phyloP scores from a whole-genome alignment of 2,888 invertebrate genomes.

The Pterobdella sp. region DNA sequence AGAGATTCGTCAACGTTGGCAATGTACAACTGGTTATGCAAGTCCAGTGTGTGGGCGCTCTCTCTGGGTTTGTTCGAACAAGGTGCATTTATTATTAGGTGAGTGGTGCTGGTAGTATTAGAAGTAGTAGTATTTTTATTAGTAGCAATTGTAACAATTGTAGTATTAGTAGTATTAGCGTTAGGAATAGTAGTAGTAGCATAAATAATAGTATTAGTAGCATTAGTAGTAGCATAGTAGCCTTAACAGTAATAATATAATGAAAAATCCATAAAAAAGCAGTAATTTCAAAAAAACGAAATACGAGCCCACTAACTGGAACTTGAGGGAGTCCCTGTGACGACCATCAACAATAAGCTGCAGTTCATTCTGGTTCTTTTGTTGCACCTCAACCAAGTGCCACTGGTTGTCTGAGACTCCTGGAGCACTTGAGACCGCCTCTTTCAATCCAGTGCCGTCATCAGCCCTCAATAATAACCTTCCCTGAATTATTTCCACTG shows the following conservation, averaged over 20 bases:
- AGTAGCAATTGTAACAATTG: no score
- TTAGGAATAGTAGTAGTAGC: no score
- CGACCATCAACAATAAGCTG: slow-evolving; percentile 27
- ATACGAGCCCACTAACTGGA: slow-evolving; percentile 1
- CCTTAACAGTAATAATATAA: background rate
- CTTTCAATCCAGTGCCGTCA: slow-evolving; percentile 38
- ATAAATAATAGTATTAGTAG: background rate
- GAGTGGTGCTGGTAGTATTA: no score
- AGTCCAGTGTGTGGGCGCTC: slow-evolving; percentile 35
- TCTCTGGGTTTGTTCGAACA: background rate
- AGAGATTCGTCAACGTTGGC: slow-evolving; percentile 43
- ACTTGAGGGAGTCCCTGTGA: slow-evolving; percentile 7
- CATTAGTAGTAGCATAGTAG: background rate
- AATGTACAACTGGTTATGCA: slow-evolving; percentile 39
- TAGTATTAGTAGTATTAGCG: no score
- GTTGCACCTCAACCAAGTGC: slow-evolving; percentile 32
- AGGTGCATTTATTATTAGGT: background rate
- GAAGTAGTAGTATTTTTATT: background rate
- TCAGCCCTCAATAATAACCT: slow-evolving; percentile 42
- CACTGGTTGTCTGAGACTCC: slow-evolving; percentile 32
- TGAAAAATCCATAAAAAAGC: background rate
- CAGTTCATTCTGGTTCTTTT: slow-evolving; percentile 26
- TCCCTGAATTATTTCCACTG: slow-evolving; percentile 41
- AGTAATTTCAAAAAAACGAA: background rate
- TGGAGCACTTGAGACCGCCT: slow-evolving; percentile 21